Evolutionary conservation across 2,113 vertebrate genomes (phyloP).

Genomic region (Climacteris rufus): DNA sequence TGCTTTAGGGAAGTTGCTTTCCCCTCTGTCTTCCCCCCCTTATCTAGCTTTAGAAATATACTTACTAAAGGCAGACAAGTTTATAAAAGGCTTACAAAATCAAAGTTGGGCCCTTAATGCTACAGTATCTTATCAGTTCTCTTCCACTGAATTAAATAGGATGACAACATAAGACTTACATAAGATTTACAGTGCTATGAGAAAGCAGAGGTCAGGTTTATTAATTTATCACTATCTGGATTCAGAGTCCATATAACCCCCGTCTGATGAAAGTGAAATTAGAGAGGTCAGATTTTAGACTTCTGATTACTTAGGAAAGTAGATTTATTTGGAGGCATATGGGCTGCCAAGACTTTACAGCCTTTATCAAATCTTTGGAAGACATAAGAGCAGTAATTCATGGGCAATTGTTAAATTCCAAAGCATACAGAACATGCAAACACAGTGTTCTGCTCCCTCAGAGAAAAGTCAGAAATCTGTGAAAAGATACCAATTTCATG

Average conservation of each 20-base stretch:
- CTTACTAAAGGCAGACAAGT: background rate
- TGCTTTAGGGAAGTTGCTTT: background rate
- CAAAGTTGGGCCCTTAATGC: background rate
- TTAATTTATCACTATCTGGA: background rate
- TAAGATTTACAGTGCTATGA: background rate
- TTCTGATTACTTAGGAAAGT: background rate
- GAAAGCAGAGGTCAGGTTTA: background rate
- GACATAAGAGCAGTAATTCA: background rate
- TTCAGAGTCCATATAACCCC: background rate
- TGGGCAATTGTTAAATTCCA: background rate
- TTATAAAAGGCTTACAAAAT: background rate
- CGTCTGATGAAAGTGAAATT: background rate
- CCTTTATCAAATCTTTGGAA: background rate
- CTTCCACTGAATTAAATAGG: background rate
- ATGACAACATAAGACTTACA: background rate
- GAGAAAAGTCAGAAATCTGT: background rate
- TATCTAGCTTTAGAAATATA: background rate
- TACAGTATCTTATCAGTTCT: background rate
- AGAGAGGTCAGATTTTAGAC: background rate
- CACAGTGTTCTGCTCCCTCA: background rate
- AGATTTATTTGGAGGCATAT: background rate
- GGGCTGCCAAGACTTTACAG: background rate
- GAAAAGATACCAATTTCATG: slow-evolving; percentile 16
- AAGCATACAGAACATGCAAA: background rate
- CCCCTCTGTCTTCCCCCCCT: background rate